These are phyloP conservation scores for Lepilemur ruficaudatus DNA, from an alignment of 2,797 vertebrate genomes.

Conservation along the genomic window DNA sequence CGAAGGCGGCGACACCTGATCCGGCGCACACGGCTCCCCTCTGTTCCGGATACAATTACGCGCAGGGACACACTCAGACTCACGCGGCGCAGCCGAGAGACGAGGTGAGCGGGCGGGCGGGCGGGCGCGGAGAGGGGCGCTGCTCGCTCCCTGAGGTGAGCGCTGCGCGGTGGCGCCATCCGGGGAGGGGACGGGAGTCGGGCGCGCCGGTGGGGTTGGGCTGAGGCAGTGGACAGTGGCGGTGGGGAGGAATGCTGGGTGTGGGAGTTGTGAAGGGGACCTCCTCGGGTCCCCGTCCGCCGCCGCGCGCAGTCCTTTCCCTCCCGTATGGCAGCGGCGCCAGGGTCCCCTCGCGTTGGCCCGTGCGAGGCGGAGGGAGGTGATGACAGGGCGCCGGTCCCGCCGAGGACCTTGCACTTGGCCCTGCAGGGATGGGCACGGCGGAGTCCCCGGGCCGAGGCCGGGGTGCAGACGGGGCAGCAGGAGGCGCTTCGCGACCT, in stretches of 20 bases:
- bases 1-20: conserved; percentile 44
- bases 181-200: neutral
- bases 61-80: neutral
- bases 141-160: neutral
- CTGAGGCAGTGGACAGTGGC: neutral
- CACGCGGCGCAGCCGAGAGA: neutral
- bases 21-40: neutral
- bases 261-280: neutral
- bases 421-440: neutral
- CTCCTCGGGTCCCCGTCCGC: rapidly evolving
- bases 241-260: too few species aligned
- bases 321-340: neutral
- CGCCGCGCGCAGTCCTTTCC: neutral
- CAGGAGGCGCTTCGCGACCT: neutral
- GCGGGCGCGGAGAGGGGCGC: neutral
- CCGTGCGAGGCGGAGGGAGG: neutral
- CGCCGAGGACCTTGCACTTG: neutral
- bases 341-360: neutral
- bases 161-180: neutral
- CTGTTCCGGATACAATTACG: conserved; percentile 19
- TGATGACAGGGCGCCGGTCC: neutral
- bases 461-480: neutral
- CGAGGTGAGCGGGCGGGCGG: conserved; percentile 44
- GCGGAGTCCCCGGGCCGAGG: neutral
- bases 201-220: neutral